Base-by-base conservation (phyloP, 2,888 invertebrate genomes). In the Cosmopolites sordidus region DNA sequence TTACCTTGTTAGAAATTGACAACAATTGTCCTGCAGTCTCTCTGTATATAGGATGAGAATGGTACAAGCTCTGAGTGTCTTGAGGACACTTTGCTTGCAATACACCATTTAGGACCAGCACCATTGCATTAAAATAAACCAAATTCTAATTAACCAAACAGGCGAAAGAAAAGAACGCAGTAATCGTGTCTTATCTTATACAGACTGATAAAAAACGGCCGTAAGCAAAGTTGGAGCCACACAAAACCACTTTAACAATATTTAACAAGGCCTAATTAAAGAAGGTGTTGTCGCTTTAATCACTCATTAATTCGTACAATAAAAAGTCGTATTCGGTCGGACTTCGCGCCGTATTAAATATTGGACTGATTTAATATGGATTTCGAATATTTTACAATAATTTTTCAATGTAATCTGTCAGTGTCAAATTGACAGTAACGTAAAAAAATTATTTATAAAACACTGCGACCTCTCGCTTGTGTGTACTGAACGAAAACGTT, bases 61-160 rank as follows among this genome's bases (percentile, higher is more conserved):
- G 83, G 70, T 91, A 86, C 63, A 94, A 77, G 58, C 87, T 84
- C 60, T 87, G 82, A 66, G 92, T 88, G 71, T 92, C 89, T 65
- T 86, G 82, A 51, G 92, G 92, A 68, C 89, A 87, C 71, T 92
- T 92, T 76, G 92, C 92, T 74, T 92, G 88, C 64, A 91, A 81
- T 66, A 92, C 90, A 64, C 92, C 92, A 75, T 92, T 91, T 75
- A 93, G 79, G 71, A 92, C 86, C 72, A 93, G 82, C 78, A 92
- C 92, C 93, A 93, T 93, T 58, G 64, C 74, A 33, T 11, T 14
- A 11, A 16, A 41, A 14, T 8, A 41, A 16, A 14, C 18, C 2
- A 6, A 41, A 15, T 16, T n/a, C 15, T 41, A 17, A 15, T 3
- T 12, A 12, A 33, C 3, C 11, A 5, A 33, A 33, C 22, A 22